phyloP scores from a whole-genome alignment of 1,140 invertebrate genomes.

The Drosophila oshimai region DNA sequence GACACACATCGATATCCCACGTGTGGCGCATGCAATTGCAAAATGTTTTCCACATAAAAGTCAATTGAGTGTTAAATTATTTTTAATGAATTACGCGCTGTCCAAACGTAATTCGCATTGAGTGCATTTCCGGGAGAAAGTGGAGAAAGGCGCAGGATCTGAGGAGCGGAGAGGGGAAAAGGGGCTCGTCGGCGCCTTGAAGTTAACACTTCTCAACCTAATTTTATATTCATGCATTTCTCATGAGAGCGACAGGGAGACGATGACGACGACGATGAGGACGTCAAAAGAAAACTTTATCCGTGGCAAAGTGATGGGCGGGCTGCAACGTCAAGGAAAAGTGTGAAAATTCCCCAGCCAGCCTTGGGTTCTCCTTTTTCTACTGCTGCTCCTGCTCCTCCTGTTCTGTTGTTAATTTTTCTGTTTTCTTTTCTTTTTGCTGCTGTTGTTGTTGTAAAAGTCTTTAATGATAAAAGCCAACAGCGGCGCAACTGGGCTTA shows the following conservation, averaged over 20 bases:
- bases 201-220: conserved; percentile 73
- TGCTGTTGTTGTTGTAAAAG: too few species aligned
- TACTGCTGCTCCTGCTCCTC: neutral
- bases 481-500: conserved; percentile 61
- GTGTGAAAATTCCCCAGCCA: conserved; percentile 69
- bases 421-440: neutral
- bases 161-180: too few species aligned
- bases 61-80: conserved; percentile 31
- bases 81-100: conserved; percentile 22
- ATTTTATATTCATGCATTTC: conserved; percentile 74
- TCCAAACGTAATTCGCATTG: conserved; percentile 1
- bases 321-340: conserved; percentile 39
- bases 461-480: conserved; percentile 76
- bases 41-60: conserved; percentile 18
- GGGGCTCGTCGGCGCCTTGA: conserved; percentile 37
- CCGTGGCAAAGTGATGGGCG: conserved; percentile 45
- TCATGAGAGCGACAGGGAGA: conserved; percentile 43
- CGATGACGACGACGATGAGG: conserved; percentile 3
- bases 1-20: neutral
- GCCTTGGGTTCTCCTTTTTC: conserved; percentile 1
- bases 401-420: conserved; percentile 57
- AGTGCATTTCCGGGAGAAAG: neutral
- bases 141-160: neutral
- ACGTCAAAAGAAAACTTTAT: conserved; percentile 49
- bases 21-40: conserved; percentile 7